These are phyloP conservation scores for Spea hammondii DNA, from an alignment of 2,797 vertebrate genomes.

Conservation along the genomic window DNA sequence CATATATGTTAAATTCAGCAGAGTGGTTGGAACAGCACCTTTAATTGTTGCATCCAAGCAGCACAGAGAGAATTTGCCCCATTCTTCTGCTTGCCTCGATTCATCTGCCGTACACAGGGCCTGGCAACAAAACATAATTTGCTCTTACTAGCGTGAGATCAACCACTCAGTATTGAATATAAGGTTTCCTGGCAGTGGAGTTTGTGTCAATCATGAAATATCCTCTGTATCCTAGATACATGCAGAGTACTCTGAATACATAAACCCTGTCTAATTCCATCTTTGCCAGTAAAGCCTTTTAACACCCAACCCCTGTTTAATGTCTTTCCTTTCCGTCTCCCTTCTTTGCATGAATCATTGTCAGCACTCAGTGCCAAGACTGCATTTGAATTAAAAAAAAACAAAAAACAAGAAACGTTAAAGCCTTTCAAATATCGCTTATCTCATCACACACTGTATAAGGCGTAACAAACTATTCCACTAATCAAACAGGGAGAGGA, in stretches of 20 bases:
- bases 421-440: neutral
- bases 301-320: neutral
- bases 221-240: neutral
- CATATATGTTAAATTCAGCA: too few relatives aligned
- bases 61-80: too few relatives aligned
- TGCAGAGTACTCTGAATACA: neutral
- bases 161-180: too few relatives aligned
- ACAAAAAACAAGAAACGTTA: neutral
- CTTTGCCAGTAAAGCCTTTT: neutral
- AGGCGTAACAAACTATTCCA: slow-evolving; percentile 62
- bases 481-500: slow-evolving; percentile 74
- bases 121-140: too few relatives aligned
- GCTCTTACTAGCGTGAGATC: too few relatives aligned
- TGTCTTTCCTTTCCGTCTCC: neutral
- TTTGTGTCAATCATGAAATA: neutral
- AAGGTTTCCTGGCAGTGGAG: too few relatives aligned
- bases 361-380: neutral
- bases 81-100: too few relatives aligned
- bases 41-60: too few relatives aligned
- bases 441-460: slow-evolving; percentile 58
- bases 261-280: neutral
- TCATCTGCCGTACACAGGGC: too few relatives aligned
- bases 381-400: slow-evolving; percentile 22
- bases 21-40: too few relatives aligned
- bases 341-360: neutral